Percentiles rank a stretch among this genome's conserved stretches.
phyloP scores from a whole-genome alignment of 1,140 invertebrate species.

The Octopus sinensis region DNA sequence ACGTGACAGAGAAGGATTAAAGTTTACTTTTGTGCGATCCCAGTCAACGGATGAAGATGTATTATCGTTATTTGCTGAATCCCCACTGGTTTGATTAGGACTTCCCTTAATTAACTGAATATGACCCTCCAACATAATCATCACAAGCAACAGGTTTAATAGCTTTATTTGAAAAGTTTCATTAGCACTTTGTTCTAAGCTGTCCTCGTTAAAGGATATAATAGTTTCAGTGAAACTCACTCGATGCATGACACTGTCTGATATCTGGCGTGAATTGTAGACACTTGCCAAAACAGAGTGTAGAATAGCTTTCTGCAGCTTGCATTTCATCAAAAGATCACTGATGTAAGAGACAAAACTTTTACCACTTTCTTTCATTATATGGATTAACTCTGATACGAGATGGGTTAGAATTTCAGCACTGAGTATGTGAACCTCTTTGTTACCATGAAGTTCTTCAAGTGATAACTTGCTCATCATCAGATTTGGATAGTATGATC shows the following conservation, averaged over 20 bases:
- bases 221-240: constrained; percentile 80
- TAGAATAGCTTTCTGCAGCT: constrained; percentile 84
- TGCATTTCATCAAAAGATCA: constrained; percentile 77
- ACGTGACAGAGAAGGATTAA: constrained; percentile 33
- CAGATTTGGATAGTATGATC: constrained; percentile 77
- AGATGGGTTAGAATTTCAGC: constrained; percentile 77
- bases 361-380: constrained; percentile 78
- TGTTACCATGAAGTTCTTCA: constrained; percentile 75
- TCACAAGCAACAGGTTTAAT: constrained; percentile 69
- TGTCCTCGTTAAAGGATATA: constrained; percentile 74
- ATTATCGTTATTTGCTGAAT: constrained; percentile 12
- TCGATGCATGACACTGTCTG: constrained; percentile 24
- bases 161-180: constrained; percentile 77
- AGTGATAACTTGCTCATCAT: constrained; percentile 66
- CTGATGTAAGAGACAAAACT: constrained; percentile 80
- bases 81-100: constrained; percentile 19
- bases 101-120: constrained; percentile 46
- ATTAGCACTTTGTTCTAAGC: constrained; percentile 65
- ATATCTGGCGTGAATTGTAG: constrained; percentile 61
- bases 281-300: constrained; percentile 81
- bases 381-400: constrained; percentile 73
- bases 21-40: constrained; percentile 41
- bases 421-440: constrained; percentile 70
- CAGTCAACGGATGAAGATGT: constrained; percentile 26
- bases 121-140: constrained; percentile 77